A percentile compares a stretch with the other conserved stretches of the same genome.
Conservation (phyloP, 2,797 vertebrate genomes). For the Gallinago stenura region DNA sequence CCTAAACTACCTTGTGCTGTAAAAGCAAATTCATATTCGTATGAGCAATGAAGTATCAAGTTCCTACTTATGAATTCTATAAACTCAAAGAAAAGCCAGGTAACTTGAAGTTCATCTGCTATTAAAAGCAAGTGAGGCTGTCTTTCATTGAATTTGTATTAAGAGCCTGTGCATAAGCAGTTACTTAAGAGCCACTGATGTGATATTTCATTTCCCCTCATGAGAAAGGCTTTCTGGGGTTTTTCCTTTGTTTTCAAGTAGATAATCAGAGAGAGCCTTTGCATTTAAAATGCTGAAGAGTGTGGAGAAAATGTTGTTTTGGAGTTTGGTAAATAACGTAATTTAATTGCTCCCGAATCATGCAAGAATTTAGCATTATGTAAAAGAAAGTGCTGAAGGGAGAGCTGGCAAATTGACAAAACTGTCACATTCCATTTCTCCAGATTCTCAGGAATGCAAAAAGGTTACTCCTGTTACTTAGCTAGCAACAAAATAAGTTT, state of each 20-base stretch:
- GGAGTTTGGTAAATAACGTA: background rate
- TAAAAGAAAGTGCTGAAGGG: background rate
- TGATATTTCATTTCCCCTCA: background rate
- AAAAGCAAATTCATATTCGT: background rate
- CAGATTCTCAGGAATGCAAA: background rate
- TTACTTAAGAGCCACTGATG: background rate
- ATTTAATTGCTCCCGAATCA: background rate
- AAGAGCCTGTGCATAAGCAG: background rate
- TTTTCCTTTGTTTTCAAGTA: background rate
- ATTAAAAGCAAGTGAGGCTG: background rate
- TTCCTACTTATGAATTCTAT: background rate
- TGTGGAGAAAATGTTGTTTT: background rate
- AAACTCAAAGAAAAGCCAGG: background rate
- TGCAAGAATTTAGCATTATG: background rate
- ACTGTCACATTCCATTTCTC: background rate
- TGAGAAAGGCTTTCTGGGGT: background rate
- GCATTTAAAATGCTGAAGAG: background rate
- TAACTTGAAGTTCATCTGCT: background rate
- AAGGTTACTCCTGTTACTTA: background rate
- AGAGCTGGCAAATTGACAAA: background rate
- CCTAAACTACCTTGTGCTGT: background rate
- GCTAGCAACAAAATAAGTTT: background rate
- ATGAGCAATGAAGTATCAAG: background rate
- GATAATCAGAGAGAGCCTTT: background rate
- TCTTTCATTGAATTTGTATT: background rate